Base-by-base conservation (phyloP, 1,140 invertebrate species). In the Matsumurasca onukii region DNA sequence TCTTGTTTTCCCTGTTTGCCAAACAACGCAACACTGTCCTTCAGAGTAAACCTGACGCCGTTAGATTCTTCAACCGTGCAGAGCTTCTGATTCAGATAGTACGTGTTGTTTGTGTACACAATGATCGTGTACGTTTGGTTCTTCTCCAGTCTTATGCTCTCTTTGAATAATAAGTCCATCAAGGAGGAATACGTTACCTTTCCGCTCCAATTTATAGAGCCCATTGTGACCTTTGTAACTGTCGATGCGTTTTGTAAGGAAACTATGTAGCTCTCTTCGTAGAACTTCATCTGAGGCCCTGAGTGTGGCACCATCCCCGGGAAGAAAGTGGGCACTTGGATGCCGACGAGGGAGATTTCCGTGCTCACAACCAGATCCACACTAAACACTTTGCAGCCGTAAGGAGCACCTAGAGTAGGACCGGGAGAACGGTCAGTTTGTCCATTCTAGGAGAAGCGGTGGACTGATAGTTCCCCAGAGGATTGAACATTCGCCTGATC, bases 221-320 rank as follows among this genome's bases (percentile, higher is more conserved):
- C 34, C 12, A 68, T 22, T 20, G 48, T 45, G 20, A 39, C 34
- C 25, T 65, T 68, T 9, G 25, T 39, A 1, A 31, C 24, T 45
- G 48, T 62, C 15, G 57, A 68, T 22, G 29, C 34, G 24, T 68
- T 62, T 39, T 62, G 59, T 12, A 68, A 30, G 25, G 67, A 61
- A 15, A 68, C 67, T n/a, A 68, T 45, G 34, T 62, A 68, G 1
- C 55, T 62, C n/a, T 68, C 67, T 30, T 68, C 67, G 49, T 68
- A 68, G 15, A 61, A 31, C 31, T 68, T 68, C n/a, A n/a, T n/a
- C n/a, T n/a, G n/a, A 49, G 27, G n/a, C n/a, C 31, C 25, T 39
- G 34, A 39, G 34, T 9, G 5, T n/a, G n/a, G n/a, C n/a, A 49
- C 29, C 25, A 68, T 39, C 3, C 51, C 34, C 45, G 30, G 57